Evolutionary conservation across 2,113 vertebrate genomes (phyloP), one percentile per base, ranked within the genome.

Genomic region (Pomatostomus ruficeps): DNA sequence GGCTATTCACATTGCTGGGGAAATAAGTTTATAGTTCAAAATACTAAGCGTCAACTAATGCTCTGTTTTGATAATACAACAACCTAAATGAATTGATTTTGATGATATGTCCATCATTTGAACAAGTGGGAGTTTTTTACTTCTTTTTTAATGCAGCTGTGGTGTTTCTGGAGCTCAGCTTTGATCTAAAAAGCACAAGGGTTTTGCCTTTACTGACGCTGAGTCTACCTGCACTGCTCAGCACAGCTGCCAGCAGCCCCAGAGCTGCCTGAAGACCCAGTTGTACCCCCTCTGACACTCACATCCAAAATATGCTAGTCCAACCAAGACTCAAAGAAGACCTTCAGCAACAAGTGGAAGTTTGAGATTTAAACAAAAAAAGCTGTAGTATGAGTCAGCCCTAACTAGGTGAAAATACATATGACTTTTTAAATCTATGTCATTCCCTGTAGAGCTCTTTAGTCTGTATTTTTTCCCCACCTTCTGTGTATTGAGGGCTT

Each of bases 131-230:
- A 8, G 0, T 3, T 36, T 88, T 48, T 67, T 16, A 54, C 31
- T 49, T 2, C 4, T 25, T 73, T 74, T 84, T 22, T 23, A 72
- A 77, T 40, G 55, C 12, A 81, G 42, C 33, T 84, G 31, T 67
- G 40, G 21, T 49, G 42, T 66, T 92, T 54, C 43, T 81, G 48
- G 40, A 80, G 80, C 68, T 84, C 61, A 68, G 63, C 46, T 76
- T 90, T 55, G 88, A 55, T 11, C 25, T 40, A 19, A 31, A 31
- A 57, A 73, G 15, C 16, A 88, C 21, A 19, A 38, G 52, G 22
- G 15, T 40, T 52, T 45, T 0, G 0, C 33, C 42, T 73, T 67
- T 67, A 46, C 35, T 20, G 57, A 6, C 0, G 0, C 52, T 33
- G 66, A 23, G 20, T 43, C 43, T 36, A 2, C 13, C 78, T 91